These are phyloP conservation scores for Nemurella pictetii DNA, from an alignment of 2,888 invertebrate species.

Conservation along the genomic window DNA sequence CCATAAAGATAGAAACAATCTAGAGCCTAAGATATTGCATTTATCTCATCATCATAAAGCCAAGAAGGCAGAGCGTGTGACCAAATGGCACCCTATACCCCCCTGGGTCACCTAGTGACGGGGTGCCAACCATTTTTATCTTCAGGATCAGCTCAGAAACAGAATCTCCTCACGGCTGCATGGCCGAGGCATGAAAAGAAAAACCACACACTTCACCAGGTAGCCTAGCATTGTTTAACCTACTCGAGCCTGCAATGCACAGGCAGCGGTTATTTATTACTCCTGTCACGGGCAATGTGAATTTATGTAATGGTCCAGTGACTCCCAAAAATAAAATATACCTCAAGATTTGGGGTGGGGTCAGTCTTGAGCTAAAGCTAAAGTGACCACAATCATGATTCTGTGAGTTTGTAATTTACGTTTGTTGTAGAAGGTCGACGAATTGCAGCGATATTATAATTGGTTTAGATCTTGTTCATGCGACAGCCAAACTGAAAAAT, in stretches of 20 bases:
- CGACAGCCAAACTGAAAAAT: too few relatives aligned
- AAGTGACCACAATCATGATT: background rate
- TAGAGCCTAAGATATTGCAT: background rate
- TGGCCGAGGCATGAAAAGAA: background rate
- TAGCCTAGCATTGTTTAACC: background rate
- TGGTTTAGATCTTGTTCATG: too few relatives aligned
- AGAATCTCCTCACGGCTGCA: background rate
- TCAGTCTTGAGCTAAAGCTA: background rate
- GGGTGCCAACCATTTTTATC: background rate
- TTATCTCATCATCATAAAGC: background rate
- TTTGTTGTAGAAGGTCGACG: background rate
- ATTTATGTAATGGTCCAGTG: slow-evolving; percentile 12
- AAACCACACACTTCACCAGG: background rate
- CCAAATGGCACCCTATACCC: background rate
- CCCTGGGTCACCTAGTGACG: background rate
- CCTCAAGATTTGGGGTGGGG: background rate
- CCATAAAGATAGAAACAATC: background rate
- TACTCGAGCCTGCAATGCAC: background rate
- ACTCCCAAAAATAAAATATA: slow-evolving; percentile 1
- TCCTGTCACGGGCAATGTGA: slow-evolving; percentile 16
- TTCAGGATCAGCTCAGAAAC: background rate
- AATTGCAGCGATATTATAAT: background rate
- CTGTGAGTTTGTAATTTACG: background rate
- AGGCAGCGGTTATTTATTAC: background rate
- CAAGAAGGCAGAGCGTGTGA: background rate